Base-by-base conservation (phyloP, 2,888 invertebrate species). In the Folsomia candida region DNA sequence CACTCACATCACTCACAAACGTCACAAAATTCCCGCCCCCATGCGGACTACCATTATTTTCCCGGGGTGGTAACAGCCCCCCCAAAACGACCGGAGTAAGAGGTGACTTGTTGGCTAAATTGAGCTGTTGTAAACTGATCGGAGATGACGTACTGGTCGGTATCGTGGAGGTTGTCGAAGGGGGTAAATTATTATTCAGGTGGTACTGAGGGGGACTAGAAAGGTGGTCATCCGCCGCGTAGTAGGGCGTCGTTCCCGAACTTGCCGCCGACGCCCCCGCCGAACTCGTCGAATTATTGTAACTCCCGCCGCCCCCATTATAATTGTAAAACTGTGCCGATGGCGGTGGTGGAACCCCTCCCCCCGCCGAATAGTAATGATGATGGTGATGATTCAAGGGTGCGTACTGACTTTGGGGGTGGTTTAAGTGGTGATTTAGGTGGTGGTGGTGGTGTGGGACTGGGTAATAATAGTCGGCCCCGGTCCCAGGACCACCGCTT, bases 371-470 rank as follows among this genome's bases (percentile, higher is more conserved):
- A 37, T 37, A 14, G 4, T 37, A 14, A 9, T 37, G 85, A 76
- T 91, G 90, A 74, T 88, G 89, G 77, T 86, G 87, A 78, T 89
- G 88, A 82, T 90, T 84, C 75, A 83, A 84, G 51, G 84, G 84
- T 77, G 81, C 74, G 68, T 67, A 70, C 72, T 70, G 71, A 68
- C 74, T 68, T 71, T 4, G 70, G 70, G 69, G 67, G 69, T 67
- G 58, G 18, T 22, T 9, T 27, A 63, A 20, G 76, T 91, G 90
- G 74, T 88, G 89, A 77, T 86, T 86, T 78, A 88, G 70, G 67
- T 14, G 58, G 70, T 70, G 70, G 47, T 27, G 68, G 69, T 24
- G 68, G 51, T 29, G 69, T 54, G 20, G 59, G 66, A 51, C 57
- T 18, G 18, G 20, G n/a, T 54, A 54, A n/a, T 54, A 54, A 20